Evolutionary conservation across 2,888 invertebrate species (phyloP).

Genomic region (Quadriops clusia): DNA sequence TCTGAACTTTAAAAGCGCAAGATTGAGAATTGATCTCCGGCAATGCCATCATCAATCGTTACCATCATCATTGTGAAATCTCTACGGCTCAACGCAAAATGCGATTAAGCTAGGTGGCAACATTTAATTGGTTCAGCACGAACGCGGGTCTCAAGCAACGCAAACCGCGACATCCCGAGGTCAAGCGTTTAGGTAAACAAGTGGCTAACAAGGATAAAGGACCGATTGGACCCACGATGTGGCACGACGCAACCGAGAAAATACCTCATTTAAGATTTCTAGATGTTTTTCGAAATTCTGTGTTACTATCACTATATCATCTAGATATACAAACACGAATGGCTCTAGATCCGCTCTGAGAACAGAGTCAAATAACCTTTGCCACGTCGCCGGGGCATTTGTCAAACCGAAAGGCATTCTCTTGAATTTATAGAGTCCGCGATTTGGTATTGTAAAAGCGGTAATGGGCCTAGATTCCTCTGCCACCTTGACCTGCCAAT

Average conservation of each 20-base stretch:
- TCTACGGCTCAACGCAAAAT: too few relatives aligned
- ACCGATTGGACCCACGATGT: too few relatives aligned
- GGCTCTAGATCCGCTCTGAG: slow-evolving; percentile 18
- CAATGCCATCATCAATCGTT: too few relatives aligned
- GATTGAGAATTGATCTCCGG: too few relatives aligned
- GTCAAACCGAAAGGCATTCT: slow-evolving; percentile 23
- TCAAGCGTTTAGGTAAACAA: too few relatives aligned
- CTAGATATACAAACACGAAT: slow-evolving; percentile 13
- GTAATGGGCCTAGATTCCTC: slow-evolving; percentile 17
- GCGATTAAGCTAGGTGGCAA: too few relatives aligned
- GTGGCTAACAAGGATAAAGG: too few relatives aligned
- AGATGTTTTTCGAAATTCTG: slow-evolving; percentile 10
- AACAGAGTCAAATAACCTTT: slow-evolving; percentile 20
- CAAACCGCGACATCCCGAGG: too few relatives aligned
- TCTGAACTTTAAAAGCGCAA: too few relatives aligned
- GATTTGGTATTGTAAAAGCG: slow-evolving; percentile 23
- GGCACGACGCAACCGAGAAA: slow-evolving; percentile 11
- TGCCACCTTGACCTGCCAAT: slow-evolving; percentile 22
- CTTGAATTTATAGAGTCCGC: slow-evolving; percentile 23
- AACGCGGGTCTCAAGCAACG: too few relatives aligned
- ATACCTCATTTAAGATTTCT: slow-evolving; percentile 11
- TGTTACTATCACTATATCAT: slow-evolving; percentile 11
- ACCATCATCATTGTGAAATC: too few relatives aligned
- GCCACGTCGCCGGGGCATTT: slow-evolving; percentile 23
- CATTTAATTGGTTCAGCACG: too few relatives aligned